phyloP scores from a whole-genome alignment of 2,113 vertebrate species.

The Caretta caretta region DNA sequence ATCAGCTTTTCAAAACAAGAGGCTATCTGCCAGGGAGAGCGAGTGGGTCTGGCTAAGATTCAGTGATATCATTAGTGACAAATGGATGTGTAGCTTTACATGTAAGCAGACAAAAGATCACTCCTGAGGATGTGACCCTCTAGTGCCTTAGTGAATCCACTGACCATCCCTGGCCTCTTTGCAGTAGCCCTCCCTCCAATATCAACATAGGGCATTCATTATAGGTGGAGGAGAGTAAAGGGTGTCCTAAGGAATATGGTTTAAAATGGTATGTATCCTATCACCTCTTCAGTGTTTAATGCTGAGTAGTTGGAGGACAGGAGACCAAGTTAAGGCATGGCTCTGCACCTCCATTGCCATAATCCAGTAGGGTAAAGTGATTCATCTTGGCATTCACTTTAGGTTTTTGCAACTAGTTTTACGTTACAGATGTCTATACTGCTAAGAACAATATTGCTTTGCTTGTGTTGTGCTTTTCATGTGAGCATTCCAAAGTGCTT shows the following conservation, averaged over 20 bases:
- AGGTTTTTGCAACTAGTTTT: background rate
- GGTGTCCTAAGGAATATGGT: background rate
- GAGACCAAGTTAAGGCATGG: background rate
- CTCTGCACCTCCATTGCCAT: background rate
- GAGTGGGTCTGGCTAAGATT: background rate
- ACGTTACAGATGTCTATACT: background rate
- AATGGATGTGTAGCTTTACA: background rate
- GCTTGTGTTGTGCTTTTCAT: background rate
- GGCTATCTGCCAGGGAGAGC: background rate
- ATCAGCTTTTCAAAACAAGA: background rate
- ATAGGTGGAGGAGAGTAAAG: background rate
- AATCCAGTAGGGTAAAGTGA: background rate
- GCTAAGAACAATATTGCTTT: background rate
- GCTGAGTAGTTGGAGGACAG: background rate
- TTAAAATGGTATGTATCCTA: background rate
- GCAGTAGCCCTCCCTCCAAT: background rate
- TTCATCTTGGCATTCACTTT: background rate
- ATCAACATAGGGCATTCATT: background rate
- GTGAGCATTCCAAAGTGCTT: background rate
- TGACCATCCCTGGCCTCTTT: fast-evolving
- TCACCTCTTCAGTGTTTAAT: no score
- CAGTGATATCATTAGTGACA: background rate
- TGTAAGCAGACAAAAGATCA: background rate
- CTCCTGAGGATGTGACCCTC: fast-evolving
- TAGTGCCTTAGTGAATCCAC: background rate